A percentile compares a stretch with the other conserved stretches of the same genome.
phyloP scores from a whole-genome alignment of 2,797 vertebrate species.

The Enoplosus armatus region DNA sequence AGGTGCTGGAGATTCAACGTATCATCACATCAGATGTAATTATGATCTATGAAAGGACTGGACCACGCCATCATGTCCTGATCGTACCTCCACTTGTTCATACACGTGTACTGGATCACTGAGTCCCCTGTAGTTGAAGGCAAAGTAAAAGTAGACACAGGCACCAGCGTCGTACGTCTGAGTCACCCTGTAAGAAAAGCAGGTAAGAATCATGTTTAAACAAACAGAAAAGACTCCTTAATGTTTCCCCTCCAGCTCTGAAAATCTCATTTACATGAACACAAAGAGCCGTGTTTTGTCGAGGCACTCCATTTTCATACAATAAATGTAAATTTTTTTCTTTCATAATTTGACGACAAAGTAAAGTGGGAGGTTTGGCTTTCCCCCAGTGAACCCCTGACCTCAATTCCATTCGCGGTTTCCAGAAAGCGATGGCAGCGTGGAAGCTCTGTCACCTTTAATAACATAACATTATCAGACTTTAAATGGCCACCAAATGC shows the following conservation, averaged over 20 bases:
- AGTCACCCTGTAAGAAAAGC: slow-evolving; percentile 90
- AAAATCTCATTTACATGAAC: slow-evolving; percentile 35
- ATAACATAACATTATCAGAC: slow-evolving; percentile 70
- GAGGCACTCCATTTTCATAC: slow-evolving; percentile 27
- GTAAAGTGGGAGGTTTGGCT: slow-evolving; percentile 56
- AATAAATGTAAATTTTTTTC: slow-evolving; percentile 34
- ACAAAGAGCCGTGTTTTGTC: slow-evolving; percentile 8
- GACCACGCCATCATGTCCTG: not conserved
- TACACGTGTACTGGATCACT: slow-evolving; percentile 93
- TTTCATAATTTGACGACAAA: slow-evolving; percentile 41
- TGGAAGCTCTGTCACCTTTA: slow-evolving; percentile 63
- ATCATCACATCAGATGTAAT: slow-evolving; percentile 12
- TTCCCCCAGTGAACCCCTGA: slow-evolving; percentile 50
- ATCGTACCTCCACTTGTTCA: slow-evolving; percentile 95
- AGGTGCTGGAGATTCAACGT: not conserved
- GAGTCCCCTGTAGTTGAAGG: slow-evolving; percentile 99
- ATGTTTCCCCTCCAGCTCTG: slow-evolving; percentile 12
- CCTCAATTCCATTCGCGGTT: slow-evolving; percentile 63
- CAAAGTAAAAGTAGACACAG: slow-evolving; percentile 99
- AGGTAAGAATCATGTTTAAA: slow-evolving; percentile 30
- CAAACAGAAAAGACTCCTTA: not conserved
- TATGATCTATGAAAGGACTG: not conserved
- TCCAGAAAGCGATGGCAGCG: slow-evolving; percentile 42
- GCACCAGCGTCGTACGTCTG: slow-evolving; percentile 97
- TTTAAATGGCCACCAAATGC: slow-evolving; percentile 68